A percentile compares a stretch with the other conserved stretches of the same genome.
These are phyloP conservation scores for Melinaea marsaeus DNA, from an alignment of 2,888 invertebrate genomes.

Conservation along the genomic window DNA sequence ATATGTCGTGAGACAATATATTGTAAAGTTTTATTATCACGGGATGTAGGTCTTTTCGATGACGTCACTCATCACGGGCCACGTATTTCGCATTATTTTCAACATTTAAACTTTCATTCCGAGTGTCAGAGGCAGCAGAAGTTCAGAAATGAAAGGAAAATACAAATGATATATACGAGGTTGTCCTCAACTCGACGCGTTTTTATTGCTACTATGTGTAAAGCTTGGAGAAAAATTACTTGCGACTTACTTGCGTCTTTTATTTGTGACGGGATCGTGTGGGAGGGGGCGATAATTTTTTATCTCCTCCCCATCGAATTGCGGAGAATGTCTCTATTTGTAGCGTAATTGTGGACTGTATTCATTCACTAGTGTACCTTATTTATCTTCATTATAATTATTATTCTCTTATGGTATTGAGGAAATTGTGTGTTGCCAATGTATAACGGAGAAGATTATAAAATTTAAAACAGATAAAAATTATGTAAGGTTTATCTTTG, in stretches of 20 bases:
- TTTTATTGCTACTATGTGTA: conserved; percentile 72
- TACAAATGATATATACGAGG: conserved; percentile 65
- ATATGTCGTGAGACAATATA: background rate
- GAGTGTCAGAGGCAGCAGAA: conserved; percentile 54
- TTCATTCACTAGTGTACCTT: conserved; percentile 1
- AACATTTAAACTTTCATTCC: conserved; percentile 71
- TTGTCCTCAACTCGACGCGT: conserved; percentile 53
- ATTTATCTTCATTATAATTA: too few relatives aligned
- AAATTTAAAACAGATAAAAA: background rate
- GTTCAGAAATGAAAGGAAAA: conserved; percentile 34
- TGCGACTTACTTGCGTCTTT: conserved; percentile 53
- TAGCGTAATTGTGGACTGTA: conserved; percentile 28
- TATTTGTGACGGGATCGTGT: conserved; percentile 45
- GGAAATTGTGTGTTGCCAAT: too few relatives aligned
- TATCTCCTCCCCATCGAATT: conserved; percentile 22
- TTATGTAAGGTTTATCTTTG: too few relatives aligned
- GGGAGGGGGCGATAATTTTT: conserved; percentile 24
- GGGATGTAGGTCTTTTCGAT: conserved; percentile 13
- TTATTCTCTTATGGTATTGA: too few relatives aligned
- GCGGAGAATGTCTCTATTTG: conserved; percentile 55
- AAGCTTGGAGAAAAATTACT: conserved; percentile 72
- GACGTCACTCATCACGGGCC: conserved; percentile 40
- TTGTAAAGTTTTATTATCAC: background rate
- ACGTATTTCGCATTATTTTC: conserved; percentile 64
- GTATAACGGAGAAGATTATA: too few relatives aligned